phyloP scores from a whole-genome alignment of 2,797 vertebrate species.

The Tauraco hartlaubi region DNA sequence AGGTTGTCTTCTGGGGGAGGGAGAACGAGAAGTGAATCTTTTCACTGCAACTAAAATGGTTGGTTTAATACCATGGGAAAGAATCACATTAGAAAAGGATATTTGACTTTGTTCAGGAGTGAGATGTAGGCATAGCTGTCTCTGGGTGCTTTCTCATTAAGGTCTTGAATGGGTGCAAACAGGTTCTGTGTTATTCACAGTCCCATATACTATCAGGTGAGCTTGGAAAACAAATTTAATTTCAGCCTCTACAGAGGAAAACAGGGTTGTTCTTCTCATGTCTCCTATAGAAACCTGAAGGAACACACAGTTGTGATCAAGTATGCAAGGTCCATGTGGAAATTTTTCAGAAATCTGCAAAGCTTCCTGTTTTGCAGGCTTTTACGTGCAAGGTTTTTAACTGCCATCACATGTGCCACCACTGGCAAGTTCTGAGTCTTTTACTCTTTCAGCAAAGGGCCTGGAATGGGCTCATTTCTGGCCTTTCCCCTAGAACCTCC shows the following conservation, averaged over 20 bases:
- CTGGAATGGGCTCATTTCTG: not conserved
- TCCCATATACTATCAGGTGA: not conserved
- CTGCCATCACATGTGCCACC: not conserved
- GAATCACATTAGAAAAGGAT: not conserved
- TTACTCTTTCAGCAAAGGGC: not conserved
- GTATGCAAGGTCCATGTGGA: not conserved
- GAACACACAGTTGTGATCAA: not conserved
- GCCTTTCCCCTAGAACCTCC: not conserved
- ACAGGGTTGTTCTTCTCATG: not conserved
- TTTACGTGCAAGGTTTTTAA: not conserved
- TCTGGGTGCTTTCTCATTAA: not conserved
- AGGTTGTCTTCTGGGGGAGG: not conserved
- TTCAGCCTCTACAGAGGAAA: not conserved
- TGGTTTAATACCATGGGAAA: not conserved
- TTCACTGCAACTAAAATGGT: not conserved
- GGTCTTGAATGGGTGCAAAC: not conserved
- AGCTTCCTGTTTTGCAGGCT: not conserved
- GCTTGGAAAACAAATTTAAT: not conserved
- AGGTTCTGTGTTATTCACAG: not conserved
- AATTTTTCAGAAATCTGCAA: not conserved
- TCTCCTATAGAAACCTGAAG: not conserved
- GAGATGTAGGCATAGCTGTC: not conserved
- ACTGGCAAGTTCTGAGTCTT: not conserved
- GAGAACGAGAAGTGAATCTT: not conserved
- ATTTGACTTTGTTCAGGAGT: not conserved